Percentiles rank a stretch among this genome's conserved stretches.
phyloP scores from a whole-genome alignment of 2,888 invertebrate species.

The Eupithecia inturbata region DNA sequence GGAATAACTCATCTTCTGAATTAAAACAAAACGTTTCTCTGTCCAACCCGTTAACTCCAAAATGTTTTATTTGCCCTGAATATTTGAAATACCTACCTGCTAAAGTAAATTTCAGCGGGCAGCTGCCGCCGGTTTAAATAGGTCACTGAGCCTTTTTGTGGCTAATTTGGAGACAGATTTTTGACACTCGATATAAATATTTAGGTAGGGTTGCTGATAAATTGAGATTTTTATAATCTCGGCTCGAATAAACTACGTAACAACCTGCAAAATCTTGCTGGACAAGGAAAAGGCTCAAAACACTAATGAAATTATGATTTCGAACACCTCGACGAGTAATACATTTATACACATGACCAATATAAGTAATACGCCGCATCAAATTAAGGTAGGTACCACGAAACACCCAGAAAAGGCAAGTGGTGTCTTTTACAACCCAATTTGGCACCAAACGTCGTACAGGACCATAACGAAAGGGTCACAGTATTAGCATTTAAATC shows the following conservation, averaged over 20 bases:
- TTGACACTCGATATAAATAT: conserved; percentile 22
- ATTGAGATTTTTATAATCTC: conserved; percentile 12
- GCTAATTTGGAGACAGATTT: conserved; percentile 25
- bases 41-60: conserved; percentile 38
- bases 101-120: conserved; percentile 14
- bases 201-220: conserved; percentile 11
- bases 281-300: conserved; percentile 22
- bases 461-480: conserved; percentile 51
- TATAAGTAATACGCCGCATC: conserved; percentile 46
- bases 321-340: conserved; percentile 33
- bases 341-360: conserved; percentile 44
- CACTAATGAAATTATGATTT: conserved; percentile 44
- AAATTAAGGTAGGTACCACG: conserved; percentile 38
- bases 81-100: conserved; percentile 30
- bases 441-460: conserved; percentile 43
- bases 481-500: conserved; percentile 64
- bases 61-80: conserved; percentile 41
- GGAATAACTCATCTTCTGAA: conserved; percentile 21
- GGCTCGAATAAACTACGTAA: conserved; percentile 2
- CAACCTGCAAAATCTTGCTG: conserved; percentile 21
- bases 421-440: conserved; percentile 47
- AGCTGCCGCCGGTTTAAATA: conserved; percentile 19
- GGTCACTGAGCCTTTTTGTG: conserved; percentile 25
- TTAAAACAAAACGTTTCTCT: conserved; percentile 40
- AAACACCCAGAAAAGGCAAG: conserved; percentile 43